These are phyloP conservation scores for Drosophila insularis DNA, from an alignment of 1,140 invertebrate species.

Conservation along the genomic window DNA sequence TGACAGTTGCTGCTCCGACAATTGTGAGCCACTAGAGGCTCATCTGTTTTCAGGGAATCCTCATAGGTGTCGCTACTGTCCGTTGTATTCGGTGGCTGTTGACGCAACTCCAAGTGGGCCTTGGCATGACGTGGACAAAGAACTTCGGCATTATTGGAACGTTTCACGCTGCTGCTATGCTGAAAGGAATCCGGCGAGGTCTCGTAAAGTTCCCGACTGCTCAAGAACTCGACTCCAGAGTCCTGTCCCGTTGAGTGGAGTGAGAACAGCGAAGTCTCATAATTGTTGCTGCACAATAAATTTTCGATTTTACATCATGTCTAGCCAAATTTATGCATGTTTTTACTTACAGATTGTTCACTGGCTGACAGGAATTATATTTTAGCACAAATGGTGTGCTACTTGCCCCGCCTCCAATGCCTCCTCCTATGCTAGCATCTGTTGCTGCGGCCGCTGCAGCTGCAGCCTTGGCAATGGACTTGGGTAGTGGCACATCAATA, in stretches of 20 bases:
- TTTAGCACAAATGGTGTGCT: slow-evolving; percentile 73
- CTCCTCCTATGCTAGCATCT: slow-evolving; percentile 1
- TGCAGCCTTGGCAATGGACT: slow-evolving; percentile 75
- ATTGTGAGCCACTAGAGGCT: slow-evolving; percentile 67
- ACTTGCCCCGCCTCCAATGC: slow-evolving; percentile 17
- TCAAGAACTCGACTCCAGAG: slow-evolving; percentile 86
- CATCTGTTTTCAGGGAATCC: slow-evolving; percentile 85
- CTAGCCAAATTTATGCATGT: neutral
- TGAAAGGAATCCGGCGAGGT: slow-evolving; percentile 87
- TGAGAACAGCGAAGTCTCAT: slow-evolving; percentile 88
- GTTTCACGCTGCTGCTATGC: slow-evolving; percentile 60
- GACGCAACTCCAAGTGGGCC: slow-evolving; percentile 66
- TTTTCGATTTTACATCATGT: too few relatives aligned
- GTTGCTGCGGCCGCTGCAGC: slow-evolving; percentile 41
- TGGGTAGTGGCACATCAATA: slow-evolving; percentile 82
- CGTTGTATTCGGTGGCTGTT: slow-evolving; percentile 46
- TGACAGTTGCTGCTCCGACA: slow-evolving; percentile 85
- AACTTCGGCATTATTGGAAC: slow-evolving; percentile 51
- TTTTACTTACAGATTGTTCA: slow-evolving; percentile 74
- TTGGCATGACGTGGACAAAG: slow-evolving; percentile 75
- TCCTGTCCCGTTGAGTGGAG: slow-evolving; percentile 91
- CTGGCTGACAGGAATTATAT: slow-evolving; percentile 76
- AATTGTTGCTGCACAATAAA: slow-evolving; percentile 51
- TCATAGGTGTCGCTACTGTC: slow-evolving; percentile 86
- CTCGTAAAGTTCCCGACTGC: slow-evolving; percentile 84